Conservation (phyloP, 2,888 invertebrate genomes). For the Rhingia campestris region DNA sequence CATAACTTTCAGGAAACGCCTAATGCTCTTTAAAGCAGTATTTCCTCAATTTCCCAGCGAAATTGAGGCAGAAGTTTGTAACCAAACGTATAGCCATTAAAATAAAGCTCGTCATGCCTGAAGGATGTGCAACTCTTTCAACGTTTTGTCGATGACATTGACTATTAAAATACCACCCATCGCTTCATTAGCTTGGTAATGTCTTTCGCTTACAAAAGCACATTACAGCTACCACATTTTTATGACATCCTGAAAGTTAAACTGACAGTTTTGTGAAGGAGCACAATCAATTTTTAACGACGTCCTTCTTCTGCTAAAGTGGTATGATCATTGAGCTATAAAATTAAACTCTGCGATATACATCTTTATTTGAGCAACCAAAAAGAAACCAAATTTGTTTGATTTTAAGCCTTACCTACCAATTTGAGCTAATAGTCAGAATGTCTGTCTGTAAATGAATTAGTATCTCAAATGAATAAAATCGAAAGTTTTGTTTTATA, state of each 20-base stretch:
- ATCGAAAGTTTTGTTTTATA: too few relatives aligned
- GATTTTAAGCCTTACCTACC: too few relatives aligned
- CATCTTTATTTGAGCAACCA: neutral
- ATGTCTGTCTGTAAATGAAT: too few relatives aligned
- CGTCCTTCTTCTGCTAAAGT: neutral
- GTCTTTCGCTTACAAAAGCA: neutral
- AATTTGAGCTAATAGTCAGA: too few relatives aligned
- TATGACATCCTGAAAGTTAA: slow-evolving; percentile 9
- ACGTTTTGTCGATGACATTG: neutral
- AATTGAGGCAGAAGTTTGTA: too few relatives aligned
- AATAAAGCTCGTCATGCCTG: neutral
- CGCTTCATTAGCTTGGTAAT: slow-evolving; percentile 1
- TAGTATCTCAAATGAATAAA: too few relatives aligned
- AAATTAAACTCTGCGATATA: neutral
- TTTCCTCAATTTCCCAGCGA: too few relatives aligned
- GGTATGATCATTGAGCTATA: neutral
- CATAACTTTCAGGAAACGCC: too few relatives aligned
- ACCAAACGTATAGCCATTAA: too few relatives aligned
- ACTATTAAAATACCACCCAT: neutral
- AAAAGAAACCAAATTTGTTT: neutral
- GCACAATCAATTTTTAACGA: neutral
- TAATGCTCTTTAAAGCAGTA: too few relatives aligned
- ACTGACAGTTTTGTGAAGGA: neutral
- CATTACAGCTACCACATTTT: neutral
- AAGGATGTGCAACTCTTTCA: neutral